Percentiles rank a stretch among this genome's conserved stretches.
phyloP scores from a whole-genome alignment of 2,797 vertebrate genomes.

The Sebastes diploproa region DNA sequence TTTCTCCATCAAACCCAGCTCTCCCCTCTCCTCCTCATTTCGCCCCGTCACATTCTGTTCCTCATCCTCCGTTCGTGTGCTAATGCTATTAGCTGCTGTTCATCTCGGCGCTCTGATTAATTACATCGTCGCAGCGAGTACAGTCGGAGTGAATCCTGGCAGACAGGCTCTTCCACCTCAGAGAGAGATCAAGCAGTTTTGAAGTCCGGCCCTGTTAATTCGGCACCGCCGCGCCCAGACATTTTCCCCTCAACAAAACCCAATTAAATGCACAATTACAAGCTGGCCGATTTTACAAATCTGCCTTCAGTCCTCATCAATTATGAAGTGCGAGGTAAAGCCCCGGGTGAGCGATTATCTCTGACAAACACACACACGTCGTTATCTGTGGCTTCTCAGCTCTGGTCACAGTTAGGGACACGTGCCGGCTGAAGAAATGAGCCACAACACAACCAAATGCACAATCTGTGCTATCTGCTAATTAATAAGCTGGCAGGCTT shows the following conservation, averaged over 20 bases:
- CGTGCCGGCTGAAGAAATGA: not conserved
- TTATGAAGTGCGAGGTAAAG: conserved; percentile 26
- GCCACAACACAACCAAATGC: not conserved
- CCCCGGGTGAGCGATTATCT: conserved; percentile 20
- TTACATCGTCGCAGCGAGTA: not conserved
- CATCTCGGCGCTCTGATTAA: conserved; percentile 20
- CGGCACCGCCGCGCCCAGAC: not conserved
- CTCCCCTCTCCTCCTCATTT: not conserved
- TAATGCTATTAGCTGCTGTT: conserved; percentile 31
- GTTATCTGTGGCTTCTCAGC: not conserved
- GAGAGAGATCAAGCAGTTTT: not conserved
- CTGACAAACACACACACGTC: not conserved
- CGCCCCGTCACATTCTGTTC: not conserved
- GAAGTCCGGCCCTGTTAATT: conserved; percentile 11
- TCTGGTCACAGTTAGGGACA: conserved; percentile 6
- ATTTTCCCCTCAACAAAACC: conserved; percentile 21
- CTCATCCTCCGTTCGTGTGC: not conserved
- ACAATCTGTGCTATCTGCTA: conserved; percentile 28
- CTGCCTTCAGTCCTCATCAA: conserved; percentile 16
- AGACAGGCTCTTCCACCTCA: not conserved
- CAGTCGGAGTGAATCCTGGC: not conserved
- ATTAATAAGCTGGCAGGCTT: conserved; percentile 25
- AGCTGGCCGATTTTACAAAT: conserved; percentile 22
- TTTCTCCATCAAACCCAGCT: not conserved
- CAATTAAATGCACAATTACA: conserved; percentile 34